phyloP scores from a whole-genome alignment of 2,113 vertebrate genomes.

The Chlamydotis undulata region DNA sequence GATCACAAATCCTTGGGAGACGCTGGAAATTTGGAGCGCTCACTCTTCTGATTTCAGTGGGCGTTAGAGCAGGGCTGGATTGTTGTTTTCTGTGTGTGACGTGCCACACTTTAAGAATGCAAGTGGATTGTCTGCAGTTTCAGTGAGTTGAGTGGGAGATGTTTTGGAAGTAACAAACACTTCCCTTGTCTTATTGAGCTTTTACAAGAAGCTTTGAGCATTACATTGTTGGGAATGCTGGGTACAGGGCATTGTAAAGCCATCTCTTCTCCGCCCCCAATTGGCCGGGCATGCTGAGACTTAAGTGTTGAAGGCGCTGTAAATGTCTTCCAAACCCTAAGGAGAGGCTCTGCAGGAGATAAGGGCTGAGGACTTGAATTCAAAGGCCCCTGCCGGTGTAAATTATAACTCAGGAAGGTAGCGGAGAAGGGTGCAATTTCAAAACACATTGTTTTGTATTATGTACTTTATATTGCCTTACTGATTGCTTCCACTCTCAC shows the following conservation, averaged over 20 bases:
- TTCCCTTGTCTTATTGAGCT: background rate
- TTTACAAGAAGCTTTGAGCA: background rate
- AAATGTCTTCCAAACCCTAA: background rate
- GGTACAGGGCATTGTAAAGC: background rate
- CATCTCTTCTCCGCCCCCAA: rapidly evolving
- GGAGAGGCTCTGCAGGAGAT: background rate
- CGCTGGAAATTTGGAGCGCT: background rate
- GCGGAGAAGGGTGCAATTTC: conserved; percentile 25
- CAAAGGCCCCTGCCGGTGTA: conserved; percentile 22
- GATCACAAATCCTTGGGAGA: background rate
- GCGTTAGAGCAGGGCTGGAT: background rate
- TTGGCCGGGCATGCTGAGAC: background rate
- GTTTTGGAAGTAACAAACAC: background rate
- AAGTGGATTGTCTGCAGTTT: background rate
- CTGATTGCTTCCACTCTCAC: background rate
- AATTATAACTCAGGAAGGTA: background rate
- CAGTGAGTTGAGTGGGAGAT: background rate
- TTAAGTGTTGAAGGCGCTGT: background rate
- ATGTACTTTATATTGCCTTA: background rate
- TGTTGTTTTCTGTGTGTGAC: background rate
- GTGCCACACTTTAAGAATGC: background rate
- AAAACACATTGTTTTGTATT: background rate
- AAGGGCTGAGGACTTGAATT: background rate
- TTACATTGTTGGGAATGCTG: background rate
- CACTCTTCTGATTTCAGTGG: background rate